Evolutionary conservation across 2,113 vertebrate species (phyloP).

Genomic region (Maccullochella peelii): DNA sequence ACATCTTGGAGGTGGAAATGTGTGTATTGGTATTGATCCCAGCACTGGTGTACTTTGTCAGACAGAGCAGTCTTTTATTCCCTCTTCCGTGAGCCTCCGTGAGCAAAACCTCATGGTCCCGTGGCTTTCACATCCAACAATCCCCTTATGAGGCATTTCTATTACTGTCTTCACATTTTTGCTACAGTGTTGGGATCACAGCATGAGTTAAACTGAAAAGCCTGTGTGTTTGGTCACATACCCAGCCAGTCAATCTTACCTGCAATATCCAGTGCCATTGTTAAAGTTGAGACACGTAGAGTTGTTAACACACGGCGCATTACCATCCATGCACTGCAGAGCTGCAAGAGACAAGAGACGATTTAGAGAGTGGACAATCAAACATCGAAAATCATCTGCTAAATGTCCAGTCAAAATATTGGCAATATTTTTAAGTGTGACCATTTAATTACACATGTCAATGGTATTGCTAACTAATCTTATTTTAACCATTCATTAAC

Average conservation of each 20-base stretch:
- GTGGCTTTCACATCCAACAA: slow-evolving; percentile 52
- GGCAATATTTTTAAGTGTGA: neutral
- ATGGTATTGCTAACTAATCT: neutral
- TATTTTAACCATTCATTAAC: neutral
- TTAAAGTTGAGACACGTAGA: slow-evolving; percentile 89
- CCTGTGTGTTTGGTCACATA: slow-evolving; percentile 15
- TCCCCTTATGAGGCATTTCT: slow-evolving; percentile 17
- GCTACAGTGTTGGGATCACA: slow-evolving; percentile 7
- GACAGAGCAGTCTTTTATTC: slow-evolving; percentile 74
- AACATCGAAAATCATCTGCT: neutral
- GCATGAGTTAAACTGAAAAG: neutral
- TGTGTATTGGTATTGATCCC: slow-evolving; percentile 78
- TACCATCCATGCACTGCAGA: slow-evolving; percentile 90
- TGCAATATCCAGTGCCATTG: slow-evolving; percentile 94
- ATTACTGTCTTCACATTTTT: slow-evolving; percentile 19
- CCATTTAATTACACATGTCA: neutral
- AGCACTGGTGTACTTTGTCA: slow-evolving; percentile 66
- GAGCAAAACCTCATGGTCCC: slow-evolving; percentile 68
- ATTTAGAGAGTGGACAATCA: slow-evolving; percentile 34
- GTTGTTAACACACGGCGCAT: slow-evolving; percentile 91
- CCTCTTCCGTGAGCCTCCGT: slow-evolving; percentile 54
- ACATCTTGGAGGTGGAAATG: slow-evolving; percentile 69
- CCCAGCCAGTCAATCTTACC: slow-evolving; percentile 82
- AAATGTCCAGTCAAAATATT: neutral
- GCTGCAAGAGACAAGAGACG: slow-evolving; percentile 83